Percentiles rank a stretch among this genome's conserved stretches.
phyloP scores from a whole-genome alignment of 2,113 vertebrate genomes.

The Diphyllodes magnificus region DNA sequence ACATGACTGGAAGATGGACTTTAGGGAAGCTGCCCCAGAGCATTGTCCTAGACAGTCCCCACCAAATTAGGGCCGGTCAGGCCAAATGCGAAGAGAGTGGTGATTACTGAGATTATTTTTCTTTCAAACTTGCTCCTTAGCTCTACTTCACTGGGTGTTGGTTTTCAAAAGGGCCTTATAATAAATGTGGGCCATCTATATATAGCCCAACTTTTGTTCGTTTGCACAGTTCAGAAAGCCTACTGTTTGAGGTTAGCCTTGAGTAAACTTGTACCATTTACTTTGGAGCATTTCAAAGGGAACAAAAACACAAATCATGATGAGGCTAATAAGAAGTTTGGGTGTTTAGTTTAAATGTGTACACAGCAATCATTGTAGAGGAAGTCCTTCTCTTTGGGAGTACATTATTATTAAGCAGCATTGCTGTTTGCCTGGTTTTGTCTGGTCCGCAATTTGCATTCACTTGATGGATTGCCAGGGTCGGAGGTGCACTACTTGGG shows the following conservation, averaged over 20 bases:
- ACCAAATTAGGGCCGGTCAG: background rate
- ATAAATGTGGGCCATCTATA: slow-evolving; percentile 33
- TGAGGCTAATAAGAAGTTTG: slow-evolving; percentile 71
- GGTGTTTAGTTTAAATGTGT: slow-evolving; percentile 74
- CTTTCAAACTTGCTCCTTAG: slow-evolving; percentile 29
- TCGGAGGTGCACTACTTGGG: slow-evolving; percentile 79
- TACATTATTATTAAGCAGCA: slow-evolving; percentile 73
- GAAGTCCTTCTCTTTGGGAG: slow-evolving; percentile 69
- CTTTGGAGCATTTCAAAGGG: slow-evolving; percentile 75
- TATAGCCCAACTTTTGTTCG: slow-evolving; percentile 29
- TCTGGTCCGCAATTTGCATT: slow-evolving; percentile 77
- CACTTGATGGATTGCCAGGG: slow-evolving; percentile 81
- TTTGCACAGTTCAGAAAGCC: slow-evolving; percentile 55
- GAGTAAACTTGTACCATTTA: slow-evolving; percentile 72
- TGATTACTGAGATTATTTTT: slow-evolving; percentile 46
- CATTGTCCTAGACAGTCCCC: background rate
- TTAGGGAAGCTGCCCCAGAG: background rate
- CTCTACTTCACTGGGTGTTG: slow-evolving; percentile 50
- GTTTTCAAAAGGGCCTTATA: slow-evolving; percentile 56
- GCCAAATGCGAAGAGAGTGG: background rate
- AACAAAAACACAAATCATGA: slow-evolving; percentile 68
- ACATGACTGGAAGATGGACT: background rate
- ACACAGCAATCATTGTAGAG: slow-evolving; percentile 74
- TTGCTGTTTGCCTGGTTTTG: slow-evolving; percentile 83
- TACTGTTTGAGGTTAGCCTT: slow-evolving; percentile 72